phyloP scores from a whole-genome alignment of 2,797 vertebrate species.

The Graptemys geographica region DNA sequence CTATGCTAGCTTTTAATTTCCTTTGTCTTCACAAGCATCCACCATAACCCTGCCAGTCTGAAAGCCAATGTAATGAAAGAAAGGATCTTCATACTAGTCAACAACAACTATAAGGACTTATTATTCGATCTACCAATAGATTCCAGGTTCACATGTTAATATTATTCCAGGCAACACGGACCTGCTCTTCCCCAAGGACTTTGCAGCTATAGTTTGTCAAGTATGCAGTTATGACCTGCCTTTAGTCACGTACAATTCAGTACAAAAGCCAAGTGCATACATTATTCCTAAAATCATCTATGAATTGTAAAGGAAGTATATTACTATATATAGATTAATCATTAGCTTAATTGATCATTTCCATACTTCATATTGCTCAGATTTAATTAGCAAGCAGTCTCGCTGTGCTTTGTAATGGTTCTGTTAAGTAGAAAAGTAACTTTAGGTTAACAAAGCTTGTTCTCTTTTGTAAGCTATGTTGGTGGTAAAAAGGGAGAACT shows the following conservation, averaged over 20 bases:
- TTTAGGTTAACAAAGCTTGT: background rate
- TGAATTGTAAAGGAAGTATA: background rate
- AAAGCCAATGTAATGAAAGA: background rate
- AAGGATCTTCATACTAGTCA: background rate
- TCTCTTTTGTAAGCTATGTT: background rate
- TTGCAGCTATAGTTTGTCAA: background rate
- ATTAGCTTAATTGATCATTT: background rate
- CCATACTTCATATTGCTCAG: background rate
- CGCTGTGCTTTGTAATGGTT: background rate
- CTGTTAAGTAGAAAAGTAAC: background rate
- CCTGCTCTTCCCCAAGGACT: background rate
- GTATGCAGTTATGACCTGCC: background rate
- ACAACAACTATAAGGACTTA: constrained; percentile 24
- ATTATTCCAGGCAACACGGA: background rate
- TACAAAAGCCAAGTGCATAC: background rate
- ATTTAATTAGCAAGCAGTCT: background rate
- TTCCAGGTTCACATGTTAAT: background rate
- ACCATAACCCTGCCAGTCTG: background rate
- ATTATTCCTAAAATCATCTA: background rate
- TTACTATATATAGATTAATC: background rate
- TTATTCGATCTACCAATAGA: constrained; percentile 14
- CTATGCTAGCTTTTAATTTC: constrained; percentile 53
- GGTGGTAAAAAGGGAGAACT: background rate
- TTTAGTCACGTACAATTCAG: background rate
- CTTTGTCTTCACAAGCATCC: background rate